These are phyloP conservation scores for Sebastes variabilis DNA, from an alignment of 2,797 vertebrate genomes.

Conservation along the genomic window DNA sequence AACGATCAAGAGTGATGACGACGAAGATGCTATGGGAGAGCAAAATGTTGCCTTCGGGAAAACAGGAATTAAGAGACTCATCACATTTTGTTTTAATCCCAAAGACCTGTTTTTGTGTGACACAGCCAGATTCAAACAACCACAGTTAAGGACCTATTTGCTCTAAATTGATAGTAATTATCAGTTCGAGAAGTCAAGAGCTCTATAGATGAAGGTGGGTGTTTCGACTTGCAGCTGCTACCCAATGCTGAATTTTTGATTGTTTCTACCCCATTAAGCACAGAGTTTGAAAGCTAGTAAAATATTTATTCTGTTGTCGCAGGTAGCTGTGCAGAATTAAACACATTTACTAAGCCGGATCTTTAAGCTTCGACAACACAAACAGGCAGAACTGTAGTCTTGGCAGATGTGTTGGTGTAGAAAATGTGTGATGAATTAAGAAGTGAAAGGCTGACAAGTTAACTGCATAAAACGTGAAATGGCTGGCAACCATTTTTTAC, in stretches of 20 bases:
- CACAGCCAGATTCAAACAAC: constrained; percentile 7
- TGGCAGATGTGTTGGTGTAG: constrained; percentile 7
- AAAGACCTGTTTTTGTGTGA: constrained; percentile 8
- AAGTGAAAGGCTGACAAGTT: constrained; percentile 8
- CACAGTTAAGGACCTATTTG: constrained; percentile 34
- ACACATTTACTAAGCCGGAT: constrained; percentile 17
- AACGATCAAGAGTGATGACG: not conserved
- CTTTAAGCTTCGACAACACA: constrained; percentile 21
- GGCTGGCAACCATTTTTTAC: constrained; percentile 7
- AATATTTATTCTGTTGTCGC: constrained; percentile 21
- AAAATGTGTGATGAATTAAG: constrained; percentile 16
- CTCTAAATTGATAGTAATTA: constrained; percentile 47
- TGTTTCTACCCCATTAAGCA: constrained; percentile 28
- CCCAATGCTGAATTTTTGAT: not conserved
- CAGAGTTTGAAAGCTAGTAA: constrained; percentile 11
- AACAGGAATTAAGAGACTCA: not conserved
- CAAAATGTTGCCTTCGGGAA: not conserved
- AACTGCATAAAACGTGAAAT: constrained; percentile 19
- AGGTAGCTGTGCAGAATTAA: constrained; percentile 28
- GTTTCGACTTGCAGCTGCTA: not conserved
- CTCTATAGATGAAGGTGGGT: constrained; percentile 20
- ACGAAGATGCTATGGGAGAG: not conserved
- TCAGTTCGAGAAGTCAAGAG: constrained; percentile 34
- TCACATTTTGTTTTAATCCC: not conserved
- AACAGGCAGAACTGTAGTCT: constrained; percentile 8